phyloP scores from a whole-genome alignment of 2,888 invertebrate species.

The Diaprepes abbreviatus region DNA sequence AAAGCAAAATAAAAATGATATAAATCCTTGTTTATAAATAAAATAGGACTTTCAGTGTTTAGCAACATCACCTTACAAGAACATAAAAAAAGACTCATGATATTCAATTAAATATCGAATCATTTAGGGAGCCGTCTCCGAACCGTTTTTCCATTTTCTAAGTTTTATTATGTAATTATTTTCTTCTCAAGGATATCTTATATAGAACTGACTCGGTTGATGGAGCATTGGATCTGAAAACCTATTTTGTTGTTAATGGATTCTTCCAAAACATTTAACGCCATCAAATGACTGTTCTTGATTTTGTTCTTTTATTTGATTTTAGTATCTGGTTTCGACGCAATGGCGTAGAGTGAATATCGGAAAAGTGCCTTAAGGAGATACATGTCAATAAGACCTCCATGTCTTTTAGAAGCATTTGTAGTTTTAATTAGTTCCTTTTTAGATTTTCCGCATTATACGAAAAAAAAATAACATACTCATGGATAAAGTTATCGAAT shows the following conservation, averaged over 20 bases:
- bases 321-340: constrained; percentile 13
- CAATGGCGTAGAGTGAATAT: not conserved
- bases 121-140: not conserved
- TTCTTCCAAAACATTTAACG: constrained; percentile 27
- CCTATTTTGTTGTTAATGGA: constrained; percentile 21
- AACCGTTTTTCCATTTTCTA: not conserved
- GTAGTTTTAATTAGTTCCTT: too few species aligned
- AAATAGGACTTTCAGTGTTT: too few species aligned
- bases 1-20: too few species aligned
- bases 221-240: constrained; percentile 8
- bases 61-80: too few species aligned
- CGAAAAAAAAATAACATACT: too few species aligned
- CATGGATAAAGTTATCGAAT: too few species aligned
- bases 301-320: constrained; percentile 20
- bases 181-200: constrained; percentile 1
- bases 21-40: too few species aligned
- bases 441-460: too few species aligned
- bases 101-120: not conserved
- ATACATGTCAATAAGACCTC: too few species aligned
- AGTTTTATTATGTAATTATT: constrained; percentile 15
- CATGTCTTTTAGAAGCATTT: too few species aligned
- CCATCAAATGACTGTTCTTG: constrained; percentile 15
- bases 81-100: too few species aligned
- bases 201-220: constrained; percentile 9
- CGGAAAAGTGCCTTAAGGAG: too few species aligned